phyloP scores from a whole-genome alignment of 2,113 vertebrate genomes.

The Eretmochelys imbricata region DNA sequence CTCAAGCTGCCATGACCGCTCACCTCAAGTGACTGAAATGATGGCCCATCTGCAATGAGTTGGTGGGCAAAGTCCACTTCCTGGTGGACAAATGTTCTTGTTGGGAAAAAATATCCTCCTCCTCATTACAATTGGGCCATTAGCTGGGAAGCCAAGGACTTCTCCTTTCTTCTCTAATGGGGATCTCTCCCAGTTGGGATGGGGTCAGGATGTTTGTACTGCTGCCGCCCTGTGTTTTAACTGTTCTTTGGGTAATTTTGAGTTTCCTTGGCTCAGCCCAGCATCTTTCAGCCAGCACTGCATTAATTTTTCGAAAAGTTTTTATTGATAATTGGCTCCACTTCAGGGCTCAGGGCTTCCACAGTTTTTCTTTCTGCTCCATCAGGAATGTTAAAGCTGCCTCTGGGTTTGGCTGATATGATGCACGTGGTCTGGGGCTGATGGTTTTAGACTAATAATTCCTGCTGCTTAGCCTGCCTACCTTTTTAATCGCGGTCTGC shows the following conservation, averaged over 20 bases:
- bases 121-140: neutral
- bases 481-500: neutral
- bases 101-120: neutral
- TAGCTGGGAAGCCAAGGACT: neutral
- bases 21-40: neutral
- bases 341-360: neutral
- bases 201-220: neutral
- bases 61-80: neutral
- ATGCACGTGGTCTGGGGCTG: neutral
- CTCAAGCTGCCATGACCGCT: fast-evolving
- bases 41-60: neutral
- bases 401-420: neutral
- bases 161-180: neutral
- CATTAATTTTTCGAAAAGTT: neutral
- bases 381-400: neutral
- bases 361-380: neutral
- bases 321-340: neutral
- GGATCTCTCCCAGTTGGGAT: neutral
- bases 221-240: neutral
- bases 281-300: neutral
- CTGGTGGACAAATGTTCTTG: neutral
- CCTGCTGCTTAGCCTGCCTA: neutral
- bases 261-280: neutral
- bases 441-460: neutral
- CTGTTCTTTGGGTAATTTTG: neutral